A percentile compares a stretch with the other conserved stretches of the same genome.
Conservation (phyloP, 1,140 invertebrate genomes). For the Protaetia brevitarsis region DNA sequence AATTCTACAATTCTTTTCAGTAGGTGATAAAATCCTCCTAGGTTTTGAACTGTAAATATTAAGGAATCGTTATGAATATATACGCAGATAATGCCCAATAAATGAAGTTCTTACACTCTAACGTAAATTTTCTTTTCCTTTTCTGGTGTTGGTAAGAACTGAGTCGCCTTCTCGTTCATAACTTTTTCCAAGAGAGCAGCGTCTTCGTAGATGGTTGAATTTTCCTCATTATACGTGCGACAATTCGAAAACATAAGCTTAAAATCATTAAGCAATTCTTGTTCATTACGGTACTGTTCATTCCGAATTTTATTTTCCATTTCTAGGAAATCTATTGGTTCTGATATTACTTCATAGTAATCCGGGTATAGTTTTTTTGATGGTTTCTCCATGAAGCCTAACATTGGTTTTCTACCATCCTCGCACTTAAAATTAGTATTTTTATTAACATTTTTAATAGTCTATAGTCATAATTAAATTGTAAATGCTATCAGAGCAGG, state of each 20-base stretch:
- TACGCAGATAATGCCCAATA: background rate
- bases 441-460: background rate
- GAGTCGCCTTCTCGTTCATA: slow-evolving; percentile 79
- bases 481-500: too few relatives aligned
- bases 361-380: slow-evolving; percentile 94
- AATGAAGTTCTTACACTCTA: slow-evolving; percentile 39
- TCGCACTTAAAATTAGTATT: slow-evolving; percentile 55
- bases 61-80: background rate
- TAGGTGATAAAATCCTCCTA: slow-evolving; percentile 55
- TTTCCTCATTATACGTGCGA: slow-evolving; percentile 93
- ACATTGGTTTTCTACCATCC: slow-evolving; percentile 80
- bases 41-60: slow-evolving; percentile 46
- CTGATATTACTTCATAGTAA: slow-evolving; percentile 91
- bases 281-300: slow-evolving; percentile 59
- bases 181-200: slow-evolving; percentile 84
- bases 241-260: slow-evolving; percentile 94
- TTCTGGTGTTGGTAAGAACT: slow-evolving; percentile 48
- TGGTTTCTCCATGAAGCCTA: slow-evolving; percentile 95
- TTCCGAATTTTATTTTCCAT: slow-evolving; percentile 88
- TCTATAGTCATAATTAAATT: background rate
- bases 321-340: slow-evolving; percentile 92
- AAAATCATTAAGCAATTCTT: slow-evolving; percentile 63
- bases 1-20: slow-evolving; percentile 77
- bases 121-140: slow-evolving; percentile 37
- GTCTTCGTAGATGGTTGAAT: slow-evolving; percentile 92